A percentile compares a stretch with the other conserved stretches of the same genome.
Conservation (phyloP, 2,113 vertebrate species). For the Cisticola juncidis region DNA sequence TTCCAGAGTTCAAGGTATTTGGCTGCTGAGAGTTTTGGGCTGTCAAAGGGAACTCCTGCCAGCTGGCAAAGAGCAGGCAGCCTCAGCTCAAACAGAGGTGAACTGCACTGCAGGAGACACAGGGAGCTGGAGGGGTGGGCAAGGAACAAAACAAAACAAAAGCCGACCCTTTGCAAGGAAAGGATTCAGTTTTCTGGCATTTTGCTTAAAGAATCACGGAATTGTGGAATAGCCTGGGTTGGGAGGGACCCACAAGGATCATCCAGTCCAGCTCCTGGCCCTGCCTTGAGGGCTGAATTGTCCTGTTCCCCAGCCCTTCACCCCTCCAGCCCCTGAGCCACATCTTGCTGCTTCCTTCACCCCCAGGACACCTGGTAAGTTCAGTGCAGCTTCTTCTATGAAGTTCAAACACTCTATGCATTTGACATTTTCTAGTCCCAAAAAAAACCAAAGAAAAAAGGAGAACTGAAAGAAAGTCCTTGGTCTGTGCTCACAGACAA, state of each 20-base stretch:
- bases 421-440: neutral
- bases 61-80: neutral
- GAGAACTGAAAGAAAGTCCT: neutral
- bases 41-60: neutral
- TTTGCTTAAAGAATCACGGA: neutral
- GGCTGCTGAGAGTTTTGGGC: neutral
- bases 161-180: neutral
- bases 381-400: neutral
- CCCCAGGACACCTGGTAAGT: neutral
- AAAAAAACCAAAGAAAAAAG: neutral
- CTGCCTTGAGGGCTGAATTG: neutral
- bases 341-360: rapidly evolving
- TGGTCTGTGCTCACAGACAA: neutral
- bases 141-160: neutral
- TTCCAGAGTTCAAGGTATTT: neutral
- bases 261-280: neutral
- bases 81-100: neutral
- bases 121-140: neutral
- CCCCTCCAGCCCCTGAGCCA: neutral
- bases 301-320: neutral
- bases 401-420: neutral
- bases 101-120: neutral
- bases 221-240: neutral
- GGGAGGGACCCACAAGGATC: neutral
- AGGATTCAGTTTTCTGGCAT: neutral